phyloP scores from a whole-genome alignment of 2,888 invertebrate genomes.

The Amitus sp. region DNA sequence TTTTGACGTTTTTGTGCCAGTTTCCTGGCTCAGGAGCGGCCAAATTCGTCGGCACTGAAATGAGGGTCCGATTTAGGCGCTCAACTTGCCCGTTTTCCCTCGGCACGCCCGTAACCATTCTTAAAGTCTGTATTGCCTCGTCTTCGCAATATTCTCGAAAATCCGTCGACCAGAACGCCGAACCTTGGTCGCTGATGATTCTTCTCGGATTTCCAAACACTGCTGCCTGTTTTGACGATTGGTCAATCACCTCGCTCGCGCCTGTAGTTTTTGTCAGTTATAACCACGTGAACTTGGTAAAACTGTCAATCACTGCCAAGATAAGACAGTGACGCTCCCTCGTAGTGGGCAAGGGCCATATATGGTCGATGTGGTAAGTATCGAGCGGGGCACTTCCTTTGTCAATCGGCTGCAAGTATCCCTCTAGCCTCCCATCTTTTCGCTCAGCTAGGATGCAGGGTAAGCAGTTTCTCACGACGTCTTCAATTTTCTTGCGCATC shows the following conservation, averaged over 20 bases:
- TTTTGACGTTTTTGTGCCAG: too few relatives aligned
- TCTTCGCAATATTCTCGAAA: too few relatives aligned
- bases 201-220: constrained; percentile 38
- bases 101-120: too few relatives aligned
- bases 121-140: too few relatives aligned
- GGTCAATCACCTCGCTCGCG: constrained; percentile 19
- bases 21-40: too few relatives aligned
- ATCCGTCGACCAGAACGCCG: too few relatives aligned
- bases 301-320: constrained; percentile 25
- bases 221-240: constrained; percentile 20
- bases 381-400: constrained; percentile 29
- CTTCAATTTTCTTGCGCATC: constrained; percentile 24
- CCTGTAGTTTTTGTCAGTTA: constrained; percentile 30
- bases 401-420: constrained; percentile 20
- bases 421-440: constrained; percentile 34
- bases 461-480: constrained; percentile 26
- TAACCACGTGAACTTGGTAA: constrained; percentile 32
- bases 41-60: too few relatives aligned
- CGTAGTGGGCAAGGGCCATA: constrained; percentile 23
- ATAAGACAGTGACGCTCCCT: constrained; percentile 31
- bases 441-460: constrained; percentile 34
- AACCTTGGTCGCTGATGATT: too few relatives aligned
- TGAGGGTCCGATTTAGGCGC: too few relatives aligned
- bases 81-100: too few relatives aligned
- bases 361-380: constrained; percentile 30